Base-by-base conservation (phyloP, 2,888 invertebrate genomes). In the Lutraria lutraria region DNA sequence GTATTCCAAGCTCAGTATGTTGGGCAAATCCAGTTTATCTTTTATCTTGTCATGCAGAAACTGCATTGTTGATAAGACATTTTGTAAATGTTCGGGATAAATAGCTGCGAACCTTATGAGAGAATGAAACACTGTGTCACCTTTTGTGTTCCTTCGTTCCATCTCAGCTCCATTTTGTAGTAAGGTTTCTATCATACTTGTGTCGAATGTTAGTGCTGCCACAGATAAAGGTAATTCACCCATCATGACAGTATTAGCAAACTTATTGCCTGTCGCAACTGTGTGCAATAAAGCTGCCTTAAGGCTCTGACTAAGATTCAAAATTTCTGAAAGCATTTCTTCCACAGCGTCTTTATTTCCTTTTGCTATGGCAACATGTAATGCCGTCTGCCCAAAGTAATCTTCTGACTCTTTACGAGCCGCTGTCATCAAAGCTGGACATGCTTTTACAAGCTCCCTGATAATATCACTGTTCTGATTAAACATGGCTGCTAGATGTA, bases 161-260 rank as follows among this genome's bases (percentile, higher is more conserved):
- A 93, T 88, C 83, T 93, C 92, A 10, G 94, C 93, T 0, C 93
- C 94, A 88, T 93, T 91, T 15, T 88, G 80, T 13, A 93, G 53
- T 19, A 94, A 60, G 4, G 87, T 53, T 31, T 90, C 87, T 12
- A 93, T 89, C 88, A 93, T 92, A 16, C 88, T 89, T 0, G 25
- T 52, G 79, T 92, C 89, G 72, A 93, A 92, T 10, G 92, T 92
- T 76, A 93, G 87, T 52, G 94, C 93, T 68, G 94, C 93, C 0
- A 94, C 93, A 34, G 93, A 92, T 21, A 94, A 87, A 21, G 94
- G 93, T 19, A 94, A 88, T 63, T 93, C 93, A 53, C 94, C 94
- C 94, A 94, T 94, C 94, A 94, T 94, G 16, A 93, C 92, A 19
- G 94, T 93, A 80, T 93, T 94, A 6, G 87, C 89, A 87, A 93